Conservation (phyloP, 2,888 invertebrate species). For the Drosophila subsilvestris region DNA sequence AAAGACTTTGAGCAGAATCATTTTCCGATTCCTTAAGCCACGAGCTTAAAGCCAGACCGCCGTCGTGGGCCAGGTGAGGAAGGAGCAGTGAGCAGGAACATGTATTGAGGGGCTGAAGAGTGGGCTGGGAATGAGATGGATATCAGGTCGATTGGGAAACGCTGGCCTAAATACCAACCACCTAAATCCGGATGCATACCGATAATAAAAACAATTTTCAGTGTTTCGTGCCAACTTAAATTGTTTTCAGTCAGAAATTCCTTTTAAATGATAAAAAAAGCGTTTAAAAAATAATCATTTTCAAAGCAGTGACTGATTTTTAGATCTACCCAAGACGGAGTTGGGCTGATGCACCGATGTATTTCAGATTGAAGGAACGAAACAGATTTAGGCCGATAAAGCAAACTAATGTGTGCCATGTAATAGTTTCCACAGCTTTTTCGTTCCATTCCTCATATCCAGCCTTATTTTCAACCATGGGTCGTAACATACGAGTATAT, state of each 20-base stretch:
- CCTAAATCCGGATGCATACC: not conserved
- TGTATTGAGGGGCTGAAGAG: slow-evolving; percentile 8
- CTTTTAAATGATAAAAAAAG: no score
- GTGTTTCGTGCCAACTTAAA: not conserved
- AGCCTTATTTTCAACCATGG: not conserved
- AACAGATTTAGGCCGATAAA: not conserved
- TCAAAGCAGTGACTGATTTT: not conserved
- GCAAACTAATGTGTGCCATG: no score
- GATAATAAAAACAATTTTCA: not conserved
- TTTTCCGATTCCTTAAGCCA: slow-evolving; percentile 83
- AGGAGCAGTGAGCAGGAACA: slow-evolving; percentile 4
- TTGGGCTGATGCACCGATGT: not conserved
- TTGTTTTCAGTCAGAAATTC: not conserved
- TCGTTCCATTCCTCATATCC: slow-evolving; percentile 9
- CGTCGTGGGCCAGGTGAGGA: not conserved
- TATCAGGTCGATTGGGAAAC: not conserved
- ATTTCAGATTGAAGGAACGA: not conserved
- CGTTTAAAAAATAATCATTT: no score
- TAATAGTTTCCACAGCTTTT: not conserved
- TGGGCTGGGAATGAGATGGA: not conserved
- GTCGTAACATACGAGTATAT: not conserved
- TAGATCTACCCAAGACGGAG: not conserved
- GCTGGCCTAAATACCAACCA: not conserved
- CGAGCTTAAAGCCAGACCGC: not conserved
- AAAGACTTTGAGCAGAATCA: slow-evolving; percentile 83